Evolutionary conservation across 2,797 vertebrate genomes (phyloP), one percentile per base, ranked within the genome.

Genomic region (Clarias platycephalus): DNA sequence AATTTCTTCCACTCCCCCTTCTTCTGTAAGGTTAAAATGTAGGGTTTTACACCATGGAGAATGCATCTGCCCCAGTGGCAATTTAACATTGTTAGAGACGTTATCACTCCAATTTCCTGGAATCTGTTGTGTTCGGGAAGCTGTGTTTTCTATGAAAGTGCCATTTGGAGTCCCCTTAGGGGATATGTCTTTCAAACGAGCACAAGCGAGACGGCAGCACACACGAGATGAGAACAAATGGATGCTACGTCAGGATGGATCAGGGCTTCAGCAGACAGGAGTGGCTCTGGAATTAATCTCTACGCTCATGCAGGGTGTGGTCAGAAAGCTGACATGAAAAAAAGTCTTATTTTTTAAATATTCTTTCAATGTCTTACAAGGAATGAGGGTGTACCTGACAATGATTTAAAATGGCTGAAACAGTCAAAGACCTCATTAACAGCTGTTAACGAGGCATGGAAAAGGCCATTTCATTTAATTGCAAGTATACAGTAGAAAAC

Each of bases 61-160:
- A 90, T 92, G 92, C 93, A 93, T 92, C 86, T 71, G 87, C 85
- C 68, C 91, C 89, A 88, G 74, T 18, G 60, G 92, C 82, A 87
- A 68, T 88, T 87, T 78, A 87, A 91, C 90, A 67, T 62, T 88
- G 68, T 68, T 80, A 91, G 88, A 82, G 88, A 89, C 88, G 84
- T 85, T 91, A 92, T 91, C 89, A 67, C 90, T 92, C 88, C 88
- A 89, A 86, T 92, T 95, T 94, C 93, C 92, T 91, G 92, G 91
- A 93, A 93, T 92, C 91, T 90, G 87, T 86, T 89, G 89, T 86
- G 89, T 90, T 93, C 91, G 88, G 90, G 88, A 89, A 92, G 91
- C 91, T 90, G 90, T 92, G 89, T 93, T 94, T 94, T 93, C 91
- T 91, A 89, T 92, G 91, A 88, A 89, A 85, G 88, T 74, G 84